Evolutionary conservation across 92 coral and sea anemone genomes (phyloP), one percentile per base, ranked within the genome.

Genomic region (Palythoa heliodiscus): DNA sequence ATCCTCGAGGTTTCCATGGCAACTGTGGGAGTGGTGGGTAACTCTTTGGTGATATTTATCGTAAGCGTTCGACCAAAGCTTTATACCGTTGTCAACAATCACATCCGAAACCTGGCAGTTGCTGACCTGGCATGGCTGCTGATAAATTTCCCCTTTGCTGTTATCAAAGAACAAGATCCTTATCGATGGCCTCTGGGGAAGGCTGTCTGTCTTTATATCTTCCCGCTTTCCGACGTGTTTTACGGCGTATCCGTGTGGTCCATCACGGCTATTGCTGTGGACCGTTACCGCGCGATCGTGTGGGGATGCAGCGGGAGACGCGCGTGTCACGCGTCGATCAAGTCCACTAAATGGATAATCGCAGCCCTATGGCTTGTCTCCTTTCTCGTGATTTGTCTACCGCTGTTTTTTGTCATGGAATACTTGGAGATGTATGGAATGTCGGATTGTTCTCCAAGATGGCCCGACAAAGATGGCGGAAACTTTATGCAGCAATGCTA

Each of bases 201-300:
- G 35, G 76, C 75, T 35, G 14, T 78, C 0, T 96, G 99, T 35
- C 72, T 85, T 5, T 92, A 82, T 70, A 48, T 92, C 3, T 91
- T 83, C 52, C 99, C 99, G 11, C 76, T 95, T 7, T 75, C 93
- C 22, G 99, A 96, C 37, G 88, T 95, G 14, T 96, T 95, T 38
- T 91, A 87, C 23, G 95, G 93, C n/a, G 99, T 92, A 1, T 93
- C 98, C 0, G 91, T 96, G 11, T 92, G 95, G 98, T 91, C 94
- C 14, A 95, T 96, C 43, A 92, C 92, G 10, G 99, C 98, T 1
- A 96, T 96, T 17, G 98, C 99, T 4, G 87, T 91, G 10, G 98
- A 96, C 16, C 87, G 98, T 25, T 93, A 90, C 80, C 79, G 88
- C 47, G 84, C 84, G 48, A 80, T 80, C 40, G 84, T 80, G 39